phyloP scores from a whole-genome alignment of 2,797 vertebrate genomes.

The Mormyrus proboscirostris region DNA sequence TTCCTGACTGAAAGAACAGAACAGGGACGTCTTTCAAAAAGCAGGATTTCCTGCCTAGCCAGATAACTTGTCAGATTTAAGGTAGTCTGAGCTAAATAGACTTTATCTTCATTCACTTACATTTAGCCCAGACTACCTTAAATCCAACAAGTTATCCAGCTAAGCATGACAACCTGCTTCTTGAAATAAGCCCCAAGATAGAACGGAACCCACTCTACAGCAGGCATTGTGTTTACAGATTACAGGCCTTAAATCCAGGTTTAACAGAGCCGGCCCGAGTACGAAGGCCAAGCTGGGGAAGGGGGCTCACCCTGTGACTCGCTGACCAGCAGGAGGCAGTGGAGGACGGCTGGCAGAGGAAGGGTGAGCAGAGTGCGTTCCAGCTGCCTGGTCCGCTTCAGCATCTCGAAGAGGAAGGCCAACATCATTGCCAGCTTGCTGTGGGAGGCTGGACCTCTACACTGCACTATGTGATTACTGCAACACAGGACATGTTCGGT shows the following conservation, averaged over 20 bases:
- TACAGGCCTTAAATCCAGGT: neutral
- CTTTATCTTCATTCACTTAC: neutral
- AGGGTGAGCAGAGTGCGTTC: conserved; percentile 62
- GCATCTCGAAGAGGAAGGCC: conserved; percentile 73
- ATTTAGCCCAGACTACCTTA: neutral
- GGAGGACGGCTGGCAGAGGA: conserved; percentile 72
- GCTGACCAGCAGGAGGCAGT: conserved; percentile 78
- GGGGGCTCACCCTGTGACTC: conserved; percentile 75
- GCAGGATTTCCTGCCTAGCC: neutral
- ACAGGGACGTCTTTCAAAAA: neutral
- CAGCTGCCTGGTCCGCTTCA: conserved; percentile 62
- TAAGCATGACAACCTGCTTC: neutral
- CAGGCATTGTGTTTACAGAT: neutral
- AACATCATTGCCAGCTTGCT: conserved; percentile 71
- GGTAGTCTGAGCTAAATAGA: neutral
- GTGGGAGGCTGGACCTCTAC: conserved; percentile 74
- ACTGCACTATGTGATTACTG: conserved; percentile 81
- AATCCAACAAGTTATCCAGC: neutral
- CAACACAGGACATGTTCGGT: conserved; percentile 25
- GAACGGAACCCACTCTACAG: neutral
- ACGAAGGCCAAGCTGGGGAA: neutral
- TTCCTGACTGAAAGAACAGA: conserved; percentile 72
- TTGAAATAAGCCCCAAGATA: neutral
- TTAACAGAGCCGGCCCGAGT: neutral
- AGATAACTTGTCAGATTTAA: neutral